Evolutionary conservation across 2,888 invertebrate species (phyloP).

Genomic region (Galeopsomyia nigrocyanea): DNA sequence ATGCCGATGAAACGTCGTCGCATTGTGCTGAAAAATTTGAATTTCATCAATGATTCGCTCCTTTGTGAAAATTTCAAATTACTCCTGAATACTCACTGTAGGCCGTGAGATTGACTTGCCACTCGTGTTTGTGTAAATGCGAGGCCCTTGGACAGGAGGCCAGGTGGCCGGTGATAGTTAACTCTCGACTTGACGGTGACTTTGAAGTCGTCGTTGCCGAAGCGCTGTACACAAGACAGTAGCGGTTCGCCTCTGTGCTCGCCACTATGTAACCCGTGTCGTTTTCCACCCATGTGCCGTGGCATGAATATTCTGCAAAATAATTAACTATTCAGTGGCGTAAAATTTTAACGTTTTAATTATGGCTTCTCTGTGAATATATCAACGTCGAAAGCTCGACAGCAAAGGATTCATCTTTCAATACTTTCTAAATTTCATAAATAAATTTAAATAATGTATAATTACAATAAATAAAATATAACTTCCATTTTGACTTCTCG

Average conservation of each 20-base stretch:
- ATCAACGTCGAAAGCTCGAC: too few relatives aligned
- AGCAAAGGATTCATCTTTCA: too few relatives aligned
- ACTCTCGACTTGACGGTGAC: slow-evolving; percentile 59
- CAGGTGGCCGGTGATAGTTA: slow-evolving; percentile 64
- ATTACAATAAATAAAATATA: too few relatives aligned
- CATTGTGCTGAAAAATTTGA: slow-evolving; percentile 62
- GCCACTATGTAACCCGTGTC: slow-evolving; percentile 77
- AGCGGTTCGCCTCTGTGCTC: slow-evolving; percentile 63
- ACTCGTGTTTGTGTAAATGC: slow-evolving; percentile 62
- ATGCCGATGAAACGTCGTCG: slow-evolving; percentile 61
- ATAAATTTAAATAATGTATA: too few relatives aligned
- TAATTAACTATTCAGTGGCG: neutral
- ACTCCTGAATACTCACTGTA: slow-evolving; percentile 57
- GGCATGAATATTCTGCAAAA: slow-evolving; percentile 78
- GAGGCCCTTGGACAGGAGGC: slow-evolving; percentile 64
- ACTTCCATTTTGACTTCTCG: too few relatives aligned
- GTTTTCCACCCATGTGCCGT: slow-evolving; percentile 80
- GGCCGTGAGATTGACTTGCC: slow-evolving; percentile 66
- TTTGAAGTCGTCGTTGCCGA: slow-evolving; percentile 54
- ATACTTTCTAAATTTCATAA: too few relatives aligned
- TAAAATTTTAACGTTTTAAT: too few relatives aligned
- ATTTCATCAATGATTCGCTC: neutral
- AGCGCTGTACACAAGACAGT: slow-evolving; percentile 65
- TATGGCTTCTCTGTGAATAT: too few relatives aligned
- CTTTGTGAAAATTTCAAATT: too few relatives aligned